Evolutionary conservation across 1,140 invertebrate species (phyloP), one percentile per base, ranked within the genome.

Genomic region (Lethocerus indicus): DNA sequence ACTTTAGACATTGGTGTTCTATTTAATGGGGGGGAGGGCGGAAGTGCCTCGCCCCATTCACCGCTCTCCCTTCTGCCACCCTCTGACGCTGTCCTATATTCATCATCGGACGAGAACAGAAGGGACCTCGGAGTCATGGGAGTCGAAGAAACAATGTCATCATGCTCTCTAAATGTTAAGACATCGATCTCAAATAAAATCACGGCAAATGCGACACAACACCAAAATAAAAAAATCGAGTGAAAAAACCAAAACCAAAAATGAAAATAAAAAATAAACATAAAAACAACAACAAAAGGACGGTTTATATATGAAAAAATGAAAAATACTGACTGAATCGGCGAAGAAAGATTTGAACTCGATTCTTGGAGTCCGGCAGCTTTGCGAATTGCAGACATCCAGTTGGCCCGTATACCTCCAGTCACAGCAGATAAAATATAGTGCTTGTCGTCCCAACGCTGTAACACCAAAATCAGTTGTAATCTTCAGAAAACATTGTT

Each of bases 371-470:
- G 59, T 26, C 78, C 79, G 12, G 79, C 81, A 2, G 84, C 82
- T 60, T 77, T 78, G 58, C 78, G 69, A 50, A 95, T 75, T 12
- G 89, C 88, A 28, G 83, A 79, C 61, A 96, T 78, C 91, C 91
- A 96, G 60, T 87, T 91, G 32, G 78, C 78, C 55, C 91, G 75
- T 43, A 95, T 94, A 2, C 87, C 88, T 21, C 84, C 79, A 6
- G 90, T 95, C 40, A 95, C 79, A 18, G 92, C 91, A 24, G 89
- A 89, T 48, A 97, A 63, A 1, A 84, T 72, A 49, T 86, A 76
- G 28, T 67, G 70, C 57, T 75, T 74, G 27, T 81, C 81, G 56
- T 87, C 83, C 79, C 83, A 85, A 16, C 81, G 84, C 81, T 84
- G 64, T 47, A 66, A 71, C n/a, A n/a, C n/a, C n/a, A n/a, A n/a